Conservation (phyloP, 2,113 vertebrate genomes). For the Crocuta crocuta region DNA sequence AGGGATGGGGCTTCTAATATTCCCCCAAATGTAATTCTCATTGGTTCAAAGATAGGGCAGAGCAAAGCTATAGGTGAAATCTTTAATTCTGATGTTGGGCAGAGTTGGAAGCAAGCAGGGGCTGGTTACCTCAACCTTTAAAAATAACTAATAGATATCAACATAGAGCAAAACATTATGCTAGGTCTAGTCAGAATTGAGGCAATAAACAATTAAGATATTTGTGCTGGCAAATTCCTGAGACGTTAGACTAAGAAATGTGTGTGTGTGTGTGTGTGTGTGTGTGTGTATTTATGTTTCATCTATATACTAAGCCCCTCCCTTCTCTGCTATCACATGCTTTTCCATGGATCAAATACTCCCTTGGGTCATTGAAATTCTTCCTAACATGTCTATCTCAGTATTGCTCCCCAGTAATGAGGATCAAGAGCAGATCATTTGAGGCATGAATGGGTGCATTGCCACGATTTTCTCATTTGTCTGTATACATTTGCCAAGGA, state of each 20-base stretch:
- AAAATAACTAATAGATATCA: background rate
- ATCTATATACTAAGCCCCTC: background rate
- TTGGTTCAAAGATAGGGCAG: background rate
- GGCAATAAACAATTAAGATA: conserved; percentile 5
- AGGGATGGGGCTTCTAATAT: background rate
- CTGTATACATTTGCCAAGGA: background rate
- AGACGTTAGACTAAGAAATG: background rate
- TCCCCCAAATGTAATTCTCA: conserved; percentile 9
- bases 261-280: background rate
- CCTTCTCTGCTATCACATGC: background rate
- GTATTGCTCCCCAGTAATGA: background rate
- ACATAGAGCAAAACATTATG: background rate
- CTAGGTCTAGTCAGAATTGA: background rate
- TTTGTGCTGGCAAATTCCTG: background rate
- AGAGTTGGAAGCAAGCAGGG: background rate
- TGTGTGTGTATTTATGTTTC: background rate
- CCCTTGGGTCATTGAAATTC: background rate
- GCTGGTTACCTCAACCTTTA: background rate
- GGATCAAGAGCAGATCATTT: background rate
- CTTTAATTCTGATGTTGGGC: background rate
- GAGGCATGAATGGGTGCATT: background rate
- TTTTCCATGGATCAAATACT: background rate
- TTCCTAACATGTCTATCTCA: background rate
- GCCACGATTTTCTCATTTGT: background rate
- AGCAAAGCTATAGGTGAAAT: background rate